Base-by-base conservation (phyloP, 2,113 vertebrate genomes). In the Bolborhynchus lineola region DNA sequence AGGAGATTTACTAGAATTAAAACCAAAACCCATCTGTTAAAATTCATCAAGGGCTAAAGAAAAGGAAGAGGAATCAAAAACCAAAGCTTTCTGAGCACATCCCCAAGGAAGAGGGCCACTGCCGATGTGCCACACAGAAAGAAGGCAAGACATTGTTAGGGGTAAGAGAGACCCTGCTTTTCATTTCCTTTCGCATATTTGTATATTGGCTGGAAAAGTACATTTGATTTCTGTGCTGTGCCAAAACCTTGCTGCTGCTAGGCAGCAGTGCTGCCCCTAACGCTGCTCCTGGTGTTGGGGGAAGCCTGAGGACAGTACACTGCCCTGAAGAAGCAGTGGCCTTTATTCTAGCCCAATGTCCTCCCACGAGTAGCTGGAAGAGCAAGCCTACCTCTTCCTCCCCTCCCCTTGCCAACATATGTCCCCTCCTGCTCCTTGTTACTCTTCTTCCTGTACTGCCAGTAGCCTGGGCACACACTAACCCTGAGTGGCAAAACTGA, bases 351-450 rank as follows among this genome's bases (percentile, higher is more conserved):
- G 33, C 16, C 11, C 31, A 42, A 7, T 0, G 8, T 5, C 8
- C 21, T 70, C 17, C 9, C 6, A 68, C 59, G 14, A 52, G 33
- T 1, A 81, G 49, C 33, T 57, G 29, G 31, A 77, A 46, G 19
- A 69, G 33, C 19, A 68, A 77, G 8, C 5, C 23, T 74, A 28
- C 8, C 21, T 82, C 20, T 10, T 81, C 41, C 24, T 20, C 6
- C 8, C 4, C 14, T 67, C 11, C 10, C 9, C 20, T 39, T 67
- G 20, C 16, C 59, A 83, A 35, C 13, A 8, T 0, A 33, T 0
- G 1, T 21, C 33, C 33, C 74, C 23, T 31, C 42, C 10, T n/a
- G 14, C 6, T 44, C n/a, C 37, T 67, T 44, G n/a, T 10, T 31
- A 11, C 15, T 68, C 21, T 35, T 65, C 50, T 33, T 29, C 42